A percentile compares a stretch with the other conserved stretches of the same genome.
Evolutionary conservation across 2,113 vertebrate species (phyloP).

Genomic region (Thymallus thymallus): DNA sequence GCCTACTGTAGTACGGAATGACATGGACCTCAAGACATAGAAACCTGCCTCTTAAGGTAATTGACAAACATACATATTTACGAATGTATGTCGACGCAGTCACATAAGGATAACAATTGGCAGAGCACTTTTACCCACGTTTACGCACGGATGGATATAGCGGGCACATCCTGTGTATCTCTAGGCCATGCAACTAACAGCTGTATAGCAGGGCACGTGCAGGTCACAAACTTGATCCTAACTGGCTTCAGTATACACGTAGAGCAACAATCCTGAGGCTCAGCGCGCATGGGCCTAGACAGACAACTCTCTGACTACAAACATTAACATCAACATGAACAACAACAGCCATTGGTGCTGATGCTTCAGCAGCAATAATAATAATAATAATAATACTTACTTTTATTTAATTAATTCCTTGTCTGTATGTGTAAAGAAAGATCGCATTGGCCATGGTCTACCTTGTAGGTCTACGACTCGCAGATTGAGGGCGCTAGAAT

Average conservation of each 20-base stretch:
- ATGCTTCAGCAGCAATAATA: background rate
- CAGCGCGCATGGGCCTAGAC: background rate
- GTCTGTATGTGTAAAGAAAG: background rate
- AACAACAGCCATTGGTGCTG: background rate
- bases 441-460: background rate
- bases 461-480: constrained; percentile 20
- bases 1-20: too few relatives aligned
- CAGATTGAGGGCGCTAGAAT: constrained; percentile 65
- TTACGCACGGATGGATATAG: background rate
- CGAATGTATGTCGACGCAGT: background rate
- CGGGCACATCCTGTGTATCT: background rate
- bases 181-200: background rate
- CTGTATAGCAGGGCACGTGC: background rate
- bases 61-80: background rate
- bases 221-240: background rate
- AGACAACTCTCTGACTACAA: background rate
- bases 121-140: background rate
- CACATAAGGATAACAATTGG: background rate
- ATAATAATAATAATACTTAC: background rate
- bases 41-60: too few relatives aligned
- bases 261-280: background rate
- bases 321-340: background rate
- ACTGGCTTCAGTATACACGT: background rate
- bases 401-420: background rate
- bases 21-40: too few relatives aligned